phyloP scores from a whole-genome alignment of 2,888 invertebrate genomes.

The Lycocerus yunnanus region DNA sequence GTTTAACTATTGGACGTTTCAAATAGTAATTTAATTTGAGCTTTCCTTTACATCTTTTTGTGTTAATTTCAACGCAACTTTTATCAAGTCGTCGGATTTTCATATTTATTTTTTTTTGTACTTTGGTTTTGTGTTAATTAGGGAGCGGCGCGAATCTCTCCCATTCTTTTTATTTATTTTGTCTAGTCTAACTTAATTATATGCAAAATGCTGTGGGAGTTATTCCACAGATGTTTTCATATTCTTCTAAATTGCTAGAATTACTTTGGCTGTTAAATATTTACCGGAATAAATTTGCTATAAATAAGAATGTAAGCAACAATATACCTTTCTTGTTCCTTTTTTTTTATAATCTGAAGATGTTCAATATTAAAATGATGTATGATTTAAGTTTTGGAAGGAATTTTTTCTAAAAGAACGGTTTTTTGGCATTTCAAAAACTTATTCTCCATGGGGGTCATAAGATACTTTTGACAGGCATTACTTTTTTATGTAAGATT shows the following conservation, averaged over 20 bases:
- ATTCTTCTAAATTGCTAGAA: constrained; percentile 4
- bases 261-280: constrained; percentile 6
- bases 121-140: constrained; percentile 17
- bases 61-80: background rate
- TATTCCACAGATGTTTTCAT: background rate
- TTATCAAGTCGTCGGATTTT: background rate
- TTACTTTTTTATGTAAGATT: background rate
- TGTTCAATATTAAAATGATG: constrained; percentile 18
- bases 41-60: background rate
- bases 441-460: constrained; percentile 7
- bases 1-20: background rate
- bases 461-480: constrained; percentile 10
- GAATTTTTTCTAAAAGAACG: background rate
- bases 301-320: constrained; percentile 14
- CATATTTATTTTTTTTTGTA: background rate
- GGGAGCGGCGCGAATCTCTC: constrained; percentile 10
- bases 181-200: constrained; percentile 23
- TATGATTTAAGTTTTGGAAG: constrained; percentile 13
- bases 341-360: constrained; percentile 2
- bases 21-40: background rate
- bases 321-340: background rate
- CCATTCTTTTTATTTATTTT: constrained; percentile 24
- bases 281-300: constrained; percentile 19
- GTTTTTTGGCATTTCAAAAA: constrained; percentile 4
- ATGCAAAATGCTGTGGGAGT: constrained; percentile 24